phyloP scores from a whole-genome alignment of 2,797 vertebrate genomes.

The Enteromius treurensis region DNA sequence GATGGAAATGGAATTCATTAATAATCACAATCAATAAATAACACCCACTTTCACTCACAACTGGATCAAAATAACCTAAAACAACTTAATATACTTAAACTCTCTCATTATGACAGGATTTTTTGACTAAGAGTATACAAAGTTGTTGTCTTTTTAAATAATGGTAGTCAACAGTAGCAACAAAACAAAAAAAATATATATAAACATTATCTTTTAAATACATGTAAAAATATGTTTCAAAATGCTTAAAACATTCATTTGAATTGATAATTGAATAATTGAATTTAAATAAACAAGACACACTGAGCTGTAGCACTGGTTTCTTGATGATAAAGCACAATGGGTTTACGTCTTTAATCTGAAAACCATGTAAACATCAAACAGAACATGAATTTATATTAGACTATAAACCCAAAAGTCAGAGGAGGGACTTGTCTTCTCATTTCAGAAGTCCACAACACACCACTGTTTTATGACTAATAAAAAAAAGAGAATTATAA shows the following conservation, averaged over 20 bases:
- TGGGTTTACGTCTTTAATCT: not conserved
- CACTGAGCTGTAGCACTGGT: not conserved
- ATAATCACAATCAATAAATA: too few species aligned
- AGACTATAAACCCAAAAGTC: not conserved
- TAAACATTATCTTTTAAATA: not conserved
- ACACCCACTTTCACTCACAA: too few species aligned
- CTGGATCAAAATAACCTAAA: too few species aligned
- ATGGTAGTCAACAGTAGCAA: not conserved
- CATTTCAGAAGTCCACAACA: not conserved
- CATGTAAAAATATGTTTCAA: not conserved
- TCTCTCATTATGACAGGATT: too few species aligned
- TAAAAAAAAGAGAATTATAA: not conserved
- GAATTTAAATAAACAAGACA: not conserved
- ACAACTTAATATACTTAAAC: too few species aligned
- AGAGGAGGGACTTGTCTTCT: not conserved
- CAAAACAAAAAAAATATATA: too few species aligned
- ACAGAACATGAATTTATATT: not conserved
- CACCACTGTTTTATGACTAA: not conserved
- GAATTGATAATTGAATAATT: not conserved
- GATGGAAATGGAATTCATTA: too few species aligned
- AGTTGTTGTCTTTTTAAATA: not conserved
- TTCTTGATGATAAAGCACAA: constrained; percentile 2
- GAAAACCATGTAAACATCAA: not conserved
- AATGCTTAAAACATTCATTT: not conserved
- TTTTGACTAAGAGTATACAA: not conserved